These are phyloP conservation scores for Geophilus truncorum DNA, from an alignment of 2,888 invertebrate genomes.

Conservation along the genomic window DNA sequence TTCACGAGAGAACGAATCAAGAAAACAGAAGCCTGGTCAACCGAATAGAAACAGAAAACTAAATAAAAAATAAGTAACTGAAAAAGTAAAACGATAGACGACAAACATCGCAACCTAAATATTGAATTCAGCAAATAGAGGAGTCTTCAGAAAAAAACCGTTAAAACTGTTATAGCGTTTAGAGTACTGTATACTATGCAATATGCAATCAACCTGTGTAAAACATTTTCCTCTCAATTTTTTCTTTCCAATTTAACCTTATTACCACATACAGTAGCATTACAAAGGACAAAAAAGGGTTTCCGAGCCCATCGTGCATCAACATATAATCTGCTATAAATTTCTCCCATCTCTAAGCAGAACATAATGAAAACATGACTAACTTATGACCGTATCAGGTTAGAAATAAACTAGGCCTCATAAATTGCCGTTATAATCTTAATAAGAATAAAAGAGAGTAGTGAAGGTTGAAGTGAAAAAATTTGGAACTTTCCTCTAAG, in stretches of 20 bases:
- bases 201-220: too few relatives aligned
- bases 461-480: neutral
- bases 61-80: too few relatives aligned
- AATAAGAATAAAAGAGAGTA: neutral
- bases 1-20: neutral
- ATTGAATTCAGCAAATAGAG: neutral
- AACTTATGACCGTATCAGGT: slow-evolving; percentile 1
- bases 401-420: neutral
- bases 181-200: neutral
- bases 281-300: neutral
- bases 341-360: neutral
- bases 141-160: neutral
- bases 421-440: slow-evolving; percentile 20
- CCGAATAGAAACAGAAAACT: neutral
- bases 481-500: neutral
- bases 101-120: neutral
- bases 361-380: slow-evolving; percentile 24
- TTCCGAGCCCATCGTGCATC: neutral
- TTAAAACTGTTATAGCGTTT: neutral
- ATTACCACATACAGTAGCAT: neutral
- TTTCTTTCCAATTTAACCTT: neutral
- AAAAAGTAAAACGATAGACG: neutral
- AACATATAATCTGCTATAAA: neutral
- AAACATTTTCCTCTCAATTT: neutral
- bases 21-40: neutral